Evolutionary conservation across 2,797 vertebrate species (phyloP).

Genomic region (Moxostoma hubbsi): DNA sequence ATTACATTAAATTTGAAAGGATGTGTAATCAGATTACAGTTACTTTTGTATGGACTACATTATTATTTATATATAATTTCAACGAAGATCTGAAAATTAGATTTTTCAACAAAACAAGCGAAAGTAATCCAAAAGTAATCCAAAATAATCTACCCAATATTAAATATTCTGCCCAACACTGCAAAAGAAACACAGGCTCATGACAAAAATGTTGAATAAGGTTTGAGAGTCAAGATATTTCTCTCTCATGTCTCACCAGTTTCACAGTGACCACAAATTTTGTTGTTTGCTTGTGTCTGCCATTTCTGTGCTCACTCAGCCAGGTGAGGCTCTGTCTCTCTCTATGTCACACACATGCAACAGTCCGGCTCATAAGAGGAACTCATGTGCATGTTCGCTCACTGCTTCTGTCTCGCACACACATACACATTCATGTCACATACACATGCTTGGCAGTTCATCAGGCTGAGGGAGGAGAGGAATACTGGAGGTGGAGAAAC

Average conservation of each 20-base stretch:
- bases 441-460: conserved; percentile 37
- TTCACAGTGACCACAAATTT: not conserved
- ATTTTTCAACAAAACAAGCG: no score
- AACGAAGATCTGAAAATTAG: no score
- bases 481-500: conserved; percentile 41
- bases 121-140: no score
- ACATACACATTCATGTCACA: conserved; percentile 28
- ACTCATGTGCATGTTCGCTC: conserved; percentile 2
- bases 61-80: no score
- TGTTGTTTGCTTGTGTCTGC: not conserved
- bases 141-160: no score
- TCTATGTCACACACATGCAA: conserved; percentile 23
- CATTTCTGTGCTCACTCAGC: not conserved
- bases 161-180: no score
- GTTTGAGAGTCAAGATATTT: no score
- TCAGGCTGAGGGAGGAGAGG: conserved; percentile 58
- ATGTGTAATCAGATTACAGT: no score
- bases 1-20: no score
- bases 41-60: no score
- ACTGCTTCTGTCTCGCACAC: conserved; percentile 10
- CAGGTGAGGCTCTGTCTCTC: conserved; percentile 15
- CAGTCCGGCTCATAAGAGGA: conserved; percentile 17
- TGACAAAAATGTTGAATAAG: no score
- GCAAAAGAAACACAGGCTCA: no score
- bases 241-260: not conserved